These are phyloP conservation scores for Albula goreensis DNA, from an alignment of 2,113 vertebrate species.

Conservation along the genomic window DNA sequence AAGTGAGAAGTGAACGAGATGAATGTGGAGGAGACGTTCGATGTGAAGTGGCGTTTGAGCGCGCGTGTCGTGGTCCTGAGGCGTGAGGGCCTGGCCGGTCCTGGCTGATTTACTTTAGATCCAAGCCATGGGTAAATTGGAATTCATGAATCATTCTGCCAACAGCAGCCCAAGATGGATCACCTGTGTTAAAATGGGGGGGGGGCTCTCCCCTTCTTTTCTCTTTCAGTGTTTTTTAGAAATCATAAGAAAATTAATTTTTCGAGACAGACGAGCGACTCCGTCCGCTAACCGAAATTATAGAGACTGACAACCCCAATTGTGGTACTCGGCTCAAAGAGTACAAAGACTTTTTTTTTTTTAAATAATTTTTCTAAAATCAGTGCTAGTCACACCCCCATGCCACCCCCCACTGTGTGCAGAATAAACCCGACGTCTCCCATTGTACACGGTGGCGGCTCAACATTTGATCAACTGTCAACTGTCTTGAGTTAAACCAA, in stretches of 20 bases:
- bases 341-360: slow-evolving; percentile 48
- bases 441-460: slow-evolving; percentile 53
- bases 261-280: slow-evolving; percentile 57
- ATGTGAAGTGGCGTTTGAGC: slow-evolving; percentile 55
- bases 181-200: slow-evolving; percentile 62
- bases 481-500: slow-evolving; percentile 61
- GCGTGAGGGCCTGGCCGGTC: slow-evolving; percentile 60
- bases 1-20: slow-evolving; percentile 60
- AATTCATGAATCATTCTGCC: slow-evolving; percentile 81
- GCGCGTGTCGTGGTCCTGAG: slow-evolving; percentile 52
- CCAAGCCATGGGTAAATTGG: slow-evolving; percentile 74
- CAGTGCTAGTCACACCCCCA: not conserved
- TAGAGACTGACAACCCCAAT: slow-evolving; percentile 35
- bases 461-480: slow-evolving; percentile 67
- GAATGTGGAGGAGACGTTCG: slow-evolving; percentile 66
- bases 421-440: slow-evolving; percentile 49
- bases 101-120: slow-evolving; percentile 74
- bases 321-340: slow-evolving; percentile 25
- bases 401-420: not conserved
- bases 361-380: not conserved
- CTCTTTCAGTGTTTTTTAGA: slow-evolving; percentile 59
- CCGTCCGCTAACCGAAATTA: slow-evolving; percentile 54
- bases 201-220: slow-evolving; percentile 57
- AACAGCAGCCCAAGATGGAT: slow-evolving; percentile 71
- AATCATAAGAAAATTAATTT: slow-evolving; percentile 63